These are phyloP conservation scores for Anoura caudifer DNA, from an alignment of 2,113 vertebrate species.

Conservation along the genomic window DNA sequence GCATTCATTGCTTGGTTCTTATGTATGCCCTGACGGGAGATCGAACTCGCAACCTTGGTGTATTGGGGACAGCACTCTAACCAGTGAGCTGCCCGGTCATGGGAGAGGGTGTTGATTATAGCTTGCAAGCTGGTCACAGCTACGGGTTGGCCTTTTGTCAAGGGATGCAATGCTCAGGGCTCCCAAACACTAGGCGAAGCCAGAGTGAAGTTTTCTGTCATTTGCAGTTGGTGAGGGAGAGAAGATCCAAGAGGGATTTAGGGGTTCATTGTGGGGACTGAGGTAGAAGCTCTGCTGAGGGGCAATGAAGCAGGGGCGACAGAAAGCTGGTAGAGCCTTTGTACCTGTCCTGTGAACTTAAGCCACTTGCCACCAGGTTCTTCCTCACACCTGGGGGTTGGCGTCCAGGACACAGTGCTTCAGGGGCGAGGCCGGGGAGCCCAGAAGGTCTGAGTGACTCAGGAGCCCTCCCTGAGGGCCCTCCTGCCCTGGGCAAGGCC, in stretches of 20 bases:
- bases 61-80: too few species aligned
- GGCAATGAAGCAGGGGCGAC: background rate
- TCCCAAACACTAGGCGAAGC: accelerated
- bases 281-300: too few species aligned
- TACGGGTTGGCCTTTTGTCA: background rate
- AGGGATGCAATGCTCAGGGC: background rate
- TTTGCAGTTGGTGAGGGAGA: background rate
- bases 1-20: too few species aligned
- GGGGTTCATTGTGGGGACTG: background rate
- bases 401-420: too few species aligned
- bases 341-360: background rate
- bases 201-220: background rate
- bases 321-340: background rate
- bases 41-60: too few species aligned
- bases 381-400: too few species aligned
- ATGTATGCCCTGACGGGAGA: too few species aligned
- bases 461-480: background rate
- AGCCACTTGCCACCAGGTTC: background rate
- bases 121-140: background rate
- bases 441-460: too few species aligned
- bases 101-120: background rate
- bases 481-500: background rate
- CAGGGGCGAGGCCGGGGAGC: background rate
- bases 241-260: background rate
- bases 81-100: too few species aligned